These are phyloP conservation scores for Xiphophorus birchmanni DNA, from an alignment of 2,797 vertebrate species.

Conservation along the genomic window DNA sequence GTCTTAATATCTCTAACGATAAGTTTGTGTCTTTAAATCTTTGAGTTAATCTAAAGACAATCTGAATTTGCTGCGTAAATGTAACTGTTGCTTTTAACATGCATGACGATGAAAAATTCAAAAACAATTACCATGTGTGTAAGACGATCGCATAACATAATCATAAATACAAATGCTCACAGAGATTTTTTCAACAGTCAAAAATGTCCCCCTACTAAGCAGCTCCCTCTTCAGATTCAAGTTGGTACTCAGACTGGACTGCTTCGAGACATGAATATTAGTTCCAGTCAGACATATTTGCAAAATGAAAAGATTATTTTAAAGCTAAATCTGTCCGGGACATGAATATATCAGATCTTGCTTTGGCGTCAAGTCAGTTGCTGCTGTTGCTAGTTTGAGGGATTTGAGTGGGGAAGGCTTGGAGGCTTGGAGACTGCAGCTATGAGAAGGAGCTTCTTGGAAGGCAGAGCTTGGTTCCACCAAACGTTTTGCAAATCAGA, in stretches of 20 bases:
- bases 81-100: constrained; percentile 27
- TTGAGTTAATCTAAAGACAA: constrained; percentile 12
- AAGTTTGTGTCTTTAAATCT: constrained; percentile 27
- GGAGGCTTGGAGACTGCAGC: too few relatives aligned
- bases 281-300: background rate
- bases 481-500: too few relatives aligned
- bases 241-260: background rate
- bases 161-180: background rate
- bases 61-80: constrained; percentile 22
- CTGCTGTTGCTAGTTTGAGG: too few relatives aligned
- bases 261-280: background rate
- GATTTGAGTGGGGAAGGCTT: too few relatives aligned
- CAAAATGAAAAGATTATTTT: background rate
- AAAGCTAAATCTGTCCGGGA: background rate
- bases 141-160: background rate
- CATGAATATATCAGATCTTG: background rate
- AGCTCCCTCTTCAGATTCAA: background rate
- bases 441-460: too few relatives aligned
- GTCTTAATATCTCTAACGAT: constrained; percentile 28
- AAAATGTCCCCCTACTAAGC: background rate
- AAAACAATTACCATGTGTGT: background rate
- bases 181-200: background rate
- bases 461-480: too few relatives aligned
- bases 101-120: constrained; percentile 30
- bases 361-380: too few relatives aligned